Evolutionary conservation across 2,113 vertebrate species (phyloP).

Genomic region (Thamnophis sirtalis): DNA sequence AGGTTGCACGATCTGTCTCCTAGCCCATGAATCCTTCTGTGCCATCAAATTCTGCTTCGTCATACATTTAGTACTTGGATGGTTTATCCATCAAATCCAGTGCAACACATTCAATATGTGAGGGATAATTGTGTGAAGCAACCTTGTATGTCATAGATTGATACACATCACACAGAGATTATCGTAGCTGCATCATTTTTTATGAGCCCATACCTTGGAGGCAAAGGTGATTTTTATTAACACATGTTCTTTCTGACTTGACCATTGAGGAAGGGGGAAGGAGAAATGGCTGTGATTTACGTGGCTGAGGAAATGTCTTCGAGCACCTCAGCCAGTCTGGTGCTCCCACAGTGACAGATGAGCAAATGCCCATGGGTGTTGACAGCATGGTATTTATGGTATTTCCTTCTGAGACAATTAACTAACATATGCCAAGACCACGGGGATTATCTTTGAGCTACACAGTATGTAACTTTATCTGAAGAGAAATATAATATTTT

Average conservation of each 20-base stretch:
- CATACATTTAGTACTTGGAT: background rate
- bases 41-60: background rate
- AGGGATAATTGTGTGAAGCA: slow-evolving; percentile 52
- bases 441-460: slow-evolving; percentile 82
- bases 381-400: slow-evolving; percentile 83
- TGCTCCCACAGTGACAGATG: slow-evolving; percentile 80
- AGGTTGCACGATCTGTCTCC: background rate
- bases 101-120: background rate
- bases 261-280: slow-evolving; percentile 73
- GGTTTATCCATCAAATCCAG: background rate
- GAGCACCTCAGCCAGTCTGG: slow-evolving; percentile 81
- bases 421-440: slow-evolving; percentile 85
- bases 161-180: slow-evolving; percentile 64
- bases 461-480: slow-evolving; percentile 74
- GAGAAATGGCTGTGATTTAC: slow-evolving; percentile 78
- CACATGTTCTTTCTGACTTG: slow-evolving; percentile 78
- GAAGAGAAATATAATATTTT: slow-evolving; percentile 81
- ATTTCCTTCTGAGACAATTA: slow-evolving; percentile 85
- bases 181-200: slow-evolving; percentile 65
- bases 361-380: slow-evolving; percentile 80
- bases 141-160: slow-evolving; percentile 71
- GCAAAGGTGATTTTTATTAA: slow-evolving; percentile 78
- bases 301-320: slow-evolving; percentile 78
- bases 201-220: slow-evolving; percentile 74
- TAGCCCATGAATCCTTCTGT: background rate